Percentiles rank a stretch among this genome's conserved stretches.
Conservation (phyloP, 1,140 invertebrate species). For the Trissolcus basalis region DNA sequence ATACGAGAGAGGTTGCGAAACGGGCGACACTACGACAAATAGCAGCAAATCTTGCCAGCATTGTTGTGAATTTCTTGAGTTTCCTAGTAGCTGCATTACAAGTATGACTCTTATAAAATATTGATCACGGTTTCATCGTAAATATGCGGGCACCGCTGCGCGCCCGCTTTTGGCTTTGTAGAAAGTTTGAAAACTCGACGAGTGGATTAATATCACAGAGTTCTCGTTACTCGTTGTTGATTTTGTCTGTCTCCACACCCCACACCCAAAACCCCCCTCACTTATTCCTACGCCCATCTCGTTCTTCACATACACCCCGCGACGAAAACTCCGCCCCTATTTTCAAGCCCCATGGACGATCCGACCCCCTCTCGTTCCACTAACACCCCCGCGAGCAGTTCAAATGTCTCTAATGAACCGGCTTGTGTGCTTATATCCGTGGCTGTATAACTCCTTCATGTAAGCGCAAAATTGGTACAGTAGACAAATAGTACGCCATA, state of each 20-base stretch:
- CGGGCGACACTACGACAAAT: slow-evolving; percentile 20
- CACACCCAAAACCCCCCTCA: slow-evolving; percentile 57
- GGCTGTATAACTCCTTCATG: slow-evolving; percentile 65
- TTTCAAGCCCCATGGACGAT: slow-evolving; percentile 46
- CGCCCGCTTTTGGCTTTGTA: slow-evolving; percentile 72
- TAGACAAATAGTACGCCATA: slow-evolving; percentile 69
- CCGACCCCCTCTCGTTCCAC: slow-evolving; percentile 31
- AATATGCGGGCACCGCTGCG: slow-evolving; percentile 69
- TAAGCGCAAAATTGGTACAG: slow-evolving; percentile 59
- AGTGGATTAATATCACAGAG: slow-evolving; percentile 77
- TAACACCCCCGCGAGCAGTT: slow-evolving; percentile 65
- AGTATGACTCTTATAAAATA: slow-evolving; percentile 70
- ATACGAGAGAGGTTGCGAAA: slow-evolving; percentile 30
- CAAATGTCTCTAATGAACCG: slow-evolving; percentile 76
- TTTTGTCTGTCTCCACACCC: slow-evolving; percentile 74
- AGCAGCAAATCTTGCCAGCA: slow-evolving; percentile 40
- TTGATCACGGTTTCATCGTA: slow-evolving; percentile 76
- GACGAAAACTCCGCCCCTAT: slow-evolving; percentile 36
- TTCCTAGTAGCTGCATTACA: slow-evolving; percentile 51
- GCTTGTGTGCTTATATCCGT: slow-evolving; percentile 72
- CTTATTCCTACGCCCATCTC: slow-evolving; percentile 54
- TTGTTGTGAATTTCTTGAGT: slow-evolving; percentile 61
- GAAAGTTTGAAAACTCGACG: slow-evolving; percentile 77
- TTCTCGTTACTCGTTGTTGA: slow-evolving; percentile 77
- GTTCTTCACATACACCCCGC: slow-evolving; percentile 51